phyloP scores from a whole-genome alignment of 2,888 invertebrate genomes.

The Ecliptopera silaceata region DNA sequence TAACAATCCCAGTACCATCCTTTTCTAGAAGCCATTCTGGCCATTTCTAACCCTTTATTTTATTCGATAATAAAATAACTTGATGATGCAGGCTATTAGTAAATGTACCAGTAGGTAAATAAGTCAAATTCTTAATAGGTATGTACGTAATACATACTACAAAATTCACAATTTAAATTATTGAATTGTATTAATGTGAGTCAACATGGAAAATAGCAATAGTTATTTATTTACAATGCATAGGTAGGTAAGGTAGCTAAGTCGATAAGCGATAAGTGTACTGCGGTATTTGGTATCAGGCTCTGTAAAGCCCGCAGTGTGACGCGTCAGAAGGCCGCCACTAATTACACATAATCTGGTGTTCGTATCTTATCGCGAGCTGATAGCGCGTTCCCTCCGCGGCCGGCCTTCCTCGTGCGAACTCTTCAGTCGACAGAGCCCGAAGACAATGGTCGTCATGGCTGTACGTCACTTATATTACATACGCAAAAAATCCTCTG shows the following conservation, averaged over 20 bases:
- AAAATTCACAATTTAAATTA: too few relatives aligned
- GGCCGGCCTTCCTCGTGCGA: slow-evolving; percentile 26
- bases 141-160: too few relatives aligned
- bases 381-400: slow-evolving; percentile 40
- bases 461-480: slow-evolving; percentile 51
- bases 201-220: not conserved
- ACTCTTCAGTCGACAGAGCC: slow-evolving; percentile 48
- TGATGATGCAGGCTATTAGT: too few relatives aligned
- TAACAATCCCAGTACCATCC: too few relatives aligned
- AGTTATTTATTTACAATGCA: slow-evolving; percentile 3
- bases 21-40: too few relatives aligned
- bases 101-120: too few relatives aligned
- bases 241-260: not conserved
- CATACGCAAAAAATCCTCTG: slow-evolving; percentile 7
- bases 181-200: not conserved
- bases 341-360: slow-evolving; percentile 65
- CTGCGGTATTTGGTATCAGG: slow-evolving; percentile 69
- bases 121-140: too few relatives aligned
- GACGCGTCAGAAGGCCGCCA: slow-evolving; percentile 59
- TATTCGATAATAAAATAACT: too few relatives aligned
- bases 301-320: slow-evolving; percentile 68
- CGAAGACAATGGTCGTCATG: slow-evolving; percentile 66
- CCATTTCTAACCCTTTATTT: too few relatives aligned
- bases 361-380: slow-evolving; percentile 58
- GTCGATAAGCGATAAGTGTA: slow-evolving; percentile 56